These are phyloP conservation scores for Regulus satrapa DNA, from an alignment of 2,113 vertebrate species.

Conservation along the genomic window DNA sequence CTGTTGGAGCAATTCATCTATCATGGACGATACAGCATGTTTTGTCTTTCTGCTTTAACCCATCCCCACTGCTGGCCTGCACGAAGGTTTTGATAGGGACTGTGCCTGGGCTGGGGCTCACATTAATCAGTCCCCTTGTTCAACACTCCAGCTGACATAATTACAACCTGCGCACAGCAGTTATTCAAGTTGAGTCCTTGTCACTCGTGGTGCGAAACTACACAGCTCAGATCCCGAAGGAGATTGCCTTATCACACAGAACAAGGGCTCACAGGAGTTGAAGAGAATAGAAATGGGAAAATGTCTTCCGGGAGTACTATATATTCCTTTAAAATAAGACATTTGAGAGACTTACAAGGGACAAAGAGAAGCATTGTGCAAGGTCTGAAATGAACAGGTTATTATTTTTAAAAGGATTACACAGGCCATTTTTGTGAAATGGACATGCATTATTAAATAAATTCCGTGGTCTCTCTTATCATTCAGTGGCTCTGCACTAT, in stretches of 20 bases:
- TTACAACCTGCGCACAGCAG: slow-evolving; percentile 91
- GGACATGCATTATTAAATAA: slow-evolving; percentile 68
- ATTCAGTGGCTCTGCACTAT: slow-evolving; percentile 48
- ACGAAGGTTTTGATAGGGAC: slow-evolving; percentile 88
- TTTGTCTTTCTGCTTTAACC: slow-evolving; percentile 82
- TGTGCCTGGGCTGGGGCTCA: slow-evolving; percentile 84
- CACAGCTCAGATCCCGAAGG: slow-evolving; percentile 84
- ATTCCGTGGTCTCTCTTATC: slow-evolving; percentile 45
- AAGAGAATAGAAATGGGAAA: slow-evolving; percentile 85
- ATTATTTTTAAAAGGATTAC: slow-evolving; percentile 75
- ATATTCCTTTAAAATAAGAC: slow-evolving; percentile 86
- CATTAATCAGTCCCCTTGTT: slow-evolving; percentile 95
- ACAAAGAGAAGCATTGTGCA: slow-evolving; percentile 78
- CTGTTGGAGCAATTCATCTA: slow-evolving; percentile 93
- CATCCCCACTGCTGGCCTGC: slow-evolving; percentile 80
- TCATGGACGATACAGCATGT: slow-evolving; percentile 81
- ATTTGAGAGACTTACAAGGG: slow-evolving; percentile 81
- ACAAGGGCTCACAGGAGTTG: slow-evolving; percentile 83
- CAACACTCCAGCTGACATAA: slow-evolving; percentile 91
- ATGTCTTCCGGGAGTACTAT: slow-evolving; percentile 82
- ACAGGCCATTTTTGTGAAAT: slow-evolving; percentile 65
- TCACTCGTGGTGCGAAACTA: slow-evolving; percentile 85
- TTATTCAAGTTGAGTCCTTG: slow-evolving; percentile 88
- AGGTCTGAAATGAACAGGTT: slow-evolving; percentile 74
- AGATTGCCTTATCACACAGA: slow-evolving; percentile 86